Conservation (phyloP, 2,797 vertebrate species). For the Hephaestus fuliginosus region DNA sequence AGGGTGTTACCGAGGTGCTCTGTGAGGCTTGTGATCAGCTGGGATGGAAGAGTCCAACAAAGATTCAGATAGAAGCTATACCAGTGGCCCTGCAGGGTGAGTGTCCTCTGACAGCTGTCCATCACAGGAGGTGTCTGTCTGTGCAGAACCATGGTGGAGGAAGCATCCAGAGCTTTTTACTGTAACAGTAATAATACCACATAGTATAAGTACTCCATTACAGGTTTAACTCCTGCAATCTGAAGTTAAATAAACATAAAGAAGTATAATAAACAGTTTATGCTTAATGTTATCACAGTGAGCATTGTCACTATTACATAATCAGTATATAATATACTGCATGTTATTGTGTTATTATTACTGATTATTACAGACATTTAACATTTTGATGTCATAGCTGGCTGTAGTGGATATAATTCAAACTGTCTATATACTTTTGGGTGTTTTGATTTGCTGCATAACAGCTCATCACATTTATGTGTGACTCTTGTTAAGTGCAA, state of each 20-base stretch:
- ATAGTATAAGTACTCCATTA: background rate
- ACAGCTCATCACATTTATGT: background rate
- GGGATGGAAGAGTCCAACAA: constrained; percentile 95
- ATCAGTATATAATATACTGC: background rate
- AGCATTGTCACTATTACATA: background rate
- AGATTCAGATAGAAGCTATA: constrained; percentile 95
- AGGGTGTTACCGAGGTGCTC: constrained; percentile 97
- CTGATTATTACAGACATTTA: background rate
- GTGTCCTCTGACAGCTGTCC: background rate
- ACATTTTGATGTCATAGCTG: background rate
- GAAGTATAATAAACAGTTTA: background rate
- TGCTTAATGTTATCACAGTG: background rate
- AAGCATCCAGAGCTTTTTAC: background rate
- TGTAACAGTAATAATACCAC: background rate
- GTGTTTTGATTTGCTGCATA: background rate
- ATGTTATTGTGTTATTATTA: background rate
- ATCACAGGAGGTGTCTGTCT: background rate
- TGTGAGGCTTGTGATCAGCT: constrained; percentile 97
- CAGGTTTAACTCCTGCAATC: background rate
- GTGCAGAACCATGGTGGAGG: too few species aligned
- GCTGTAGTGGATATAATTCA: background rate
- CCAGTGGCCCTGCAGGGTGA: constrained; percentile 94
- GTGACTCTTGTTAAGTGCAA: background rate
- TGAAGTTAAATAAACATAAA: background rate
- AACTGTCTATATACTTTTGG: too few species aligned